Evolutionary conservation across 1,140 invertebrate species (phyloP), one percentile per base, ranked within the genome.

Genomic region (Stratiolaelaps scimitus): DNA sequence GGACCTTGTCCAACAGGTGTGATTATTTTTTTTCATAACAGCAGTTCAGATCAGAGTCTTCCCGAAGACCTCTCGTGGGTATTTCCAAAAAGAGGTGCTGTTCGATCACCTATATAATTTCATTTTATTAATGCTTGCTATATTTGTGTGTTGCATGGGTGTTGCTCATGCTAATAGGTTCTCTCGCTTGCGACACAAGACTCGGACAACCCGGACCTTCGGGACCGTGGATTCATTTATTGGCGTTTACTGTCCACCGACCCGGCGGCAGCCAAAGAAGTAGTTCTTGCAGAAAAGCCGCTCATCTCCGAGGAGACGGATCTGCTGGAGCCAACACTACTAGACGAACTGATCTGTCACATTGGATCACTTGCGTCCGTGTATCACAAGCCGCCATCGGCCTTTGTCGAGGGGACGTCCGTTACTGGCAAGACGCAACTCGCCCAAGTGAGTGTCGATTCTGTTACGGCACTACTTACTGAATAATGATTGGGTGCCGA

Each of bases 271-370:
- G 96, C 96, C 26, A 99, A 98, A 76, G 94, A 99, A 77, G 93
- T 93, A 43, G 95, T 99, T n/a, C 80, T 99, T 17, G 95, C 96
- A 0, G 96, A 99, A 75, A 99, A 99, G 75, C 96, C 96, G 20
- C 80, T 99, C 6, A 99, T 99, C 72, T 96, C 92, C 0, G 96
- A 99, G 76, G 96, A 99, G 80, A 99, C 96, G 0, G 96, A 99
- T 80, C 79, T 98, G 4, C 78, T 99, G 46, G 96, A 99, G 75
- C 95, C 96, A 7, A 98, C 96, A 0, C 78, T 99, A 17, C 78
- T 99, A 40, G 95, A 98, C 75, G 95, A 99, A 79, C 81, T 99
- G 28, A 97, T 99, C 72, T 98, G 95, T 78, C 94, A 99, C 75
- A 98, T 99, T 72, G 93, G 92, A 60, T 94, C 89, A 67, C 80